Evolutionary conservation across 2,797 vertebrate genomes (phyloP).

Genomic region (Gobio occitaniae): DNA sequence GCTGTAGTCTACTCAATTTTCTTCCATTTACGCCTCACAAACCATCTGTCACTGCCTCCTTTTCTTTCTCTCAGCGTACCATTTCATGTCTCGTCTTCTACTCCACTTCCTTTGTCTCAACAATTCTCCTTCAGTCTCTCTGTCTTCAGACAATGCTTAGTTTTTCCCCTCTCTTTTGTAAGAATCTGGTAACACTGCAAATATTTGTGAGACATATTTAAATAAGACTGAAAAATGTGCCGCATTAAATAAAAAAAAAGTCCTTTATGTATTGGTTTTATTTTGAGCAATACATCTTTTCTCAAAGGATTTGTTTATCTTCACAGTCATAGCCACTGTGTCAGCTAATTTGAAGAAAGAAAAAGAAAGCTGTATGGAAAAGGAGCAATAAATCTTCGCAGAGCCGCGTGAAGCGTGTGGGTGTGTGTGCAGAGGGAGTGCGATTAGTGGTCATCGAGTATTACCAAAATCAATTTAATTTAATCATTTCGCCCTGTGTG

Average conservation of each 20-base stretch:
- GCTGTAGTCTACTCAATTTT: constrained; percentile 44
- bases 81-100: constrained; percentile 35
- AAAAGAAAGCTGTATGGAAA: constrained; percentile 29
- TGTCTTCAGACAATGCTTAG: neutral
- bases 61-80: constrained; percentile 21
- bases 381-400: constrained; percentile 50
- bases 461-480: constrained; percentile 60
- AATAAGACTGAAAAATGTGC: constrained; percentile 10
- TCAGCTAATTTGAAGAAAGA: constrained; percentile 36
- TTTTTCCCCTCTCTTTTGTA: neutral
- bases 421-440: constrained; percentile 18
- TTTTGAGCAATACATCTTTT: constrained; percentile 29
- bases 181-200: constrained; percentile 18
- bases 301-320: constrained; percentile 34
- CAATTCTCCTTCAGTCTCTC: constrained; percentile 24
- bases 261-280: constrained; percentile 26
- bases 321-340: constrained; percentile 33
- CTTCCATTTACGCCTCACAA: constrained; percentile 46
- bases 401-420: neutral
- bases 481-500: constrained; percentile 48
- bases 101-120: constrained; percentile 29
- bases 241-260: neutral
- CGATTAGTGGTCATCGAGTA: constrained; percentile 40
- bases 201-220: constrained; percentile 11
- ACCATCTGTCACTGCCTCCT: constrained; percentile 42